These are phyloP conservation scores for Remorina albescens DNA, from an alignment of 2,797 vertebrate species.

Conservation along the genomic window DNA sequence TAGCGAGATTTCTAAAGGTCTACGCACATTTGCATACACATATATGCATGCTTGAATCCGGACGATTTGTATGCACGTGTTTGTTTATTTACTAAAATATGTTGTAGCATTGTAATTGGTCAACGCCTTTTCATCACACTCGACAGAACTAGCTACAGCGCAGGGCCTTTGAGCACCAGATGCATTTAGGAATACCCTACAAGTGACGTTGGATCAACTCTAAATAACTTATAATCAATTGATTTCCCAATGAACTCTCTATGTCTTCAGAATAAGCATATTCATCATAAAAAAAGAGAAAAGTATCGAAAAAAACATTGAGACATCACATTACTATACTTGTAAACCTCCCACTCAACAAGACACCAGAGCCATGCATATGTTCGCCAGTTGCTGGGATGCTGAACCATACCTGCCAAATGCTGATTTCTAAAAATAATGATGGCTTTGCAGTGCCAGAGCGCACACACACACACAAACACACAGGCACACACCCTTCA, in stretches of 20 bases:
- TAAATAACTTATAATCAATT: conserved; percentile 36
- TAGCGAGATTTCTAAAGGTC: conserved; percentile 61
- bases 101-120: conserved; percentile 34
- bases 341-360: conserved; percentile 45
- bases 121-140: conserved; percentile 45
- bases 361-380: conserved; percentile 37
- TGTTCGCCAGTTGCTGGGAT: conserved; percentile 52
- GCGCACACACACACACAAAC: conserved; percentile 19
- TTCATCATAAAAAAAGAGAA: conserved; percentile 14
- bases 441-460: conserved; percentile 2
- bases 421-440: conserved; percentile 49
- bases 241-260: conserved; percentile 15
- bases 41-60: conserved; percentile 14
- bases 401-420: conserved; percentile 52
- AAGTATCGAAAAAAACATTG: background rate
- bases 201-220: conserved; percentile 28
- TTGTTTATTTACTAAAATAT: conserved; percentile 52
- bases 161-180: conserved; percentile 19
- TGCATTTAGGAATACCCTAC: conserved; percentile 30
- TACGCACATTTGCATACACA: conserved; percentile 18
- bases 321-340: conserved; percentile 21
- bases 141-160: conserved; percentile 18
- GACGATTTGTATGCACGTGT: conserved; percentile 42
- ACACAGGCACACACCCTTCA: conserved; percentile 25
- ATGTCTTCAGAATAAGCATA: conserved; percentile 4